Conservation (phyloP, 2,113 vertebrate genomes). For the Noctilio leporinus region DNA sequence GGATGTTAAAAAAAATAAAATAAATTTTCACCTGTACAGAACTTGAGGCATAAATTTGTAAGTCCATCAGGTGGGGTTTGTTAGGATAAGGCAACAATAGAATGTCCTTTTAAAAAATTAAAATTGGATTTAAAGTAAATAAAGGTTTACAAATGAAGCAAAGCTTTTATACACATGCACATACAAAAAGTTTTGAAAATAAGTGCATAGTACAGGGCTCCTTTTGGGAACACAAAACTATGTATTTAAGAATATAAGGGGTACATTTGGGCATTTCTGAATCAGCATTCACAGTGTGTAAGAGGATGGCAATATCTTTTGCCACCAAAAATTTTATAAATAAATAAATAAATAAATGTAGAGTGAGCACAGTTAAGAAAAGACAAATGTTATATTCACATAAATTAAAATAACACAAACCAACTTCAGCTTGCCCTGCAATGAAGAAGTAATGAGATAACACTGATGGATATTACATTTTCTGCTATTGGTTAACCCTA, state of each 20-base stretch:
- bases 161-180: neutral
- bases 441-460: neutral
- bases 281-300: neutral
- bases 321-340: neutral
- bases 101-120: neutral
- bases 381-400: neutral
- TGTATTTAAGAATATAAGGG: neutral
- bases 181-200: neutral
- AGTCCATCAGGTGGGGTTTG: neutral
- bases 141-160: neutral
- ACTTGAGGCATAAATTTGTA: neutral
- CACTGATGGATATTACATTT: neutral
- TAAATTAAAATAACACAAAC: neutral
- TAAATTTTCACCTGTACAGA: neutral
- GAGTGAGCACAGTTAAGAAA: neutral
- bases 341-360: neutral
- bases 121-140: slow-evolving; percentile 15
- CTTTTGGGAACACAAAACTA: neutral
- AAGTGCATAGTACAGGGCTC: neutral
- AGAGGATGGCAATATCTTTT: neutral
- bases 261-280: neutral
- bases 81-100: neutral
- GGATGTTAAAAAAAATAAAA: neutral
- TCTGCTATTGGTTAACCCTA: neutral
- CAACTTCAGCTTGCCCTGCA: slow-evolving; percentile 2